Evolutionary conservation across 1,140 invertebrate species (phyloP).

Genomic region (Diorhabda elongata): DNA sequence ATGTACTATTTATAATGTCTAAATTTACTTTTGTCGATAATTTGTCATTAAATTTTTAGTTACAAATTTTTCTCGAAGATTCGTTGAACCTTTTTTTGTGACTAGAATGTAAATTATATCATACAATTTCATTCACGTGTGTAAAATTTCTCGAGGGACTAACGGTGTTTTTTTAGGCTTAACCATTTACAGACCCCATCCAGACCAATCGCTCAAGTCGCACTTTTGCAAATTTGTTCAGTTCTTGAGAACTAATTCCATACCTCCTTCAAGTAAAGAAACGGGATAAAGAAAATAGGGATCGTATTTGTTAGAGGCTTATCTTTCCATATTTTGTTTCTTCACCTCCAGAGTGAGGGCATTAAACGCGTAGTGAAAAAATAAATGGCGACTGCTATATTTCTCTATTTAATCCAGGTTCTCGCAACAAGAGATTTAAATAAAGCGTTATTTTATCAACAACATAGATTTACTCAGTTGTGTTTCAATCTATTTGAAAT

Average conservation of each 20-base stretch:
- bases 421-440: too few relatives aligned
- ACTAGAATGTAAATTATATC: not conserved
- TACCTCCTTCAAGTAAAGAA: not conserved
- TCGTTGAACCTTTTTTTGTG: too few relatives aligned
- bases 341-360: not conserved
- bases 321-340: constrained; percentile 2
- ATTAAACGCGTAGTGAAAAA: not conserved
- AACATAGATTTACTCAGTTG: too few relatives aligned
- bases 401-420: not conserved
- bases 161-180: not conserved
- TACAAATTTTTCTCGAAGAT: too few relatives aligned
- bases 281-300: constrained; percentile 1
- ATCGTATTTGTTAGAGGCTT: not conserved
- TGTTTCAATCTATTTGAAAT: too few relatives aligned
- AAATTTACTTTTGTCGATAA: too few relatives aligned
- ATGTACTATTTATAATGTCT: too few relatives aligned
- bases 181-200: not conserved
- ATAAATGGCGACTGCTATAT: not conserved
- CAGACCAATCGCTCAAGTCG: not conserved
- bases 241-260: not conserved
- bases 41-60: too few relatives aligned
- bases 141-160: not conserved
- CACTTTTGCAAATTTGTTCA: not conserved
- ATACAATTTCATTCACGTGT: constrained; percentile 2
- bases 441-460: too few relatives aligned